A percentile compares a stretch with the other conserved stretches of the same genome.
phyloP scores from a whole-genome alignment of 2,797 vertebrate genomes.

The Rhinogobio ventralis region DNA sequence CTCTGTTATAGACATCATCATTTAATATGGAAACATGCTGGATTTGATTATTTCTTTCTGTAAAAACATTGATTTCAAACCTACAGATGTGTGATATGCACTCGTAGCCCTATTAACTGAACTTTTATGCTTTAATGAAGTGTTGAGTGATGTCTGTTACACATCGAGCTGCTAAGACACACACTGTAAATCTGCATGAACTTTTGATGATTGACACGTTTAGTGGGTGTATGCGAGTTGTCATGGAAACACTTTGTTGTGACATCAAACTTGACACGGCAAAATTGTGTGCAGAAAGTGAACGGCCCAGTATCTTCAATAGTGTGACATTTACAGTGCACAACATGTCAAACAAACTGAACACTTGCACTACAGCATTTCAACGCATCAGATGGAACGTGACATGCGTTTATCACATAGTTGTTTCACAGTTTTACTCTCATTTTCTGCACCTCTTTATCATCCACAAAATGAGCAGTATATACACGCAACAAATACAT shows the following conservation, averaged over 20 bases:
- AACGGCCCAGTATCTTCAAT: slow-evolving; percentile 37
- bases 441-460: slow-evolving; percentile 20
- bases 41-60: slow-evolving; percentile 16
- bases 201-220: slow-evolving; percentile 54
- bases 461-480: neutral
- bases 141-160: slow-evolving; percentile 18
- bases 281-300: slow-evolving; percentile 52
- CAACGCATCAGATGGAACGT: neutral
- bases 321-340: slow-evolving; percentile 47
- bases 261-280: slow-evolving; percentile 46
- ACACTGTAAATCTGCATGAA: slow-evolving; percentile 42
- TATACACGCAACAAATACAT: neutral
- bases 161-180: slow-evolving; percentile 14
- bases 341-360: slow-evolving; percentile 51
- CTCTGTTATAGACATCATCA: slow-evolving; percentile 29
- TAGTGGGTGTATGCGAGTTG: slow-evolving; percentile 48
- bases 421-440: neutral
- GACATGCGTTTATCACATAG: neutral
- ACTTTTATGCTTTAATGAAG: slow-evolving; percentile 25
- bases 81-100: slow-evolving; percentile 23
- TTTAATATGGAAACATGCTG: slow-evolving; percentile 35
- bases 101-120: neutral
- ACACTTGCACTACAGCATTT: slow-evolving; percentile 10
- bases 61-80: slow-evolving; percentile 1
- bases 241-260: slow-evolving; percentile 55